Evolutionary conservation across 2,888 invertebrate species (phyloP).

Genomic region (Coleophora flavipennella): DNA sequence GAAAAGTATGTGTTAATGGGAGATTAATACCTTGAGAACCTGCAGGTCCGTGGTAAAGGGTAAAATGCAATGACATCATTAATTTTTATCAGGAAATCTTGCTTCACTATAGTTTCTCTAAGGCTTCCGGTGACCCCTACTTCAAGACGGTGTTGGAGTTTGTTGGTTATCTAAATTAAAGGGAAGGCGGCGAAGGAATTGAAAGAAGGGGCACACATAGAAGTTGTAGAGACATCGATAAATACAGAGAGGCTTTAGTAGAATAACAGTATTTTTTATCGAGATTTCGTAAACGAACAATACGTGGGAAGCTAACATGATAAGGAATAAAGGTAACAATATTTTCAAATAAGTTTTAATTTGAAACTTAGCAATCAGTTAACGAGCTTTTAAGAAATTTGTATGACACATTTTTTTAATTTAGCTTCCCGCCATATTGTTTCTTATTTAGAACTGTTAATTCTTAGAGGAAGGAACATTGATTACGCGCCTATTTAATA

Average conservation of each 20-base stretch:
- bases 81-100: conserved; percentile 61
- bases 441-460: no score
- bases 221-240: conserved; percentile 56
- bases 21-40: conserved; percentile 74
- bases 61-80: conserved; percentile 68
- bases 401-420: no score
- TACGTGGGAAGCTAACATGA: conserved; percentile 28
- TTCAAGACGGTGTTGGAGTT: conserved; percentile 30
- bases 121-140: conserved; percentile 59
- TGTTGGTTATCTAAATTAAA: conserved; percentile 37
- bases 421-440: no score
- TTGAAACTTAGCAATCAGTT: no score
- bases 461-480: conserved; percentile 58
- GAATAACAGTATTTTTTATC: conserved; percentile 29
- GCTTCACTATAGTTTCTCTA: conserved; percentile 41
- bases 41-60: conserved; percentile 69
- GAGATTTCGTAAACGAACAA: conserved; percentile 33
- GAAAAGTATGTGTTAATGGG: conserved; percentile 65
- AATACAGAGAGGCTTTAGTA: conserved; percentile 44
- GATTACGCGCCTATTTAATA: conserved; percentile 71
- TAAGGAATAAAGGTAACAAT: background rate
- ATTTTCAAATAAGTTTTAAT: no score
- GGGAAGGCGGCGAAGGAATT: conserved; percentile 40
- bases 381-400: no score
- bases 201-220: conserved; percentile 50